Conservation (phyloP, 2,113 vertebrate species). For the Hepsetus odoe region DNA sequence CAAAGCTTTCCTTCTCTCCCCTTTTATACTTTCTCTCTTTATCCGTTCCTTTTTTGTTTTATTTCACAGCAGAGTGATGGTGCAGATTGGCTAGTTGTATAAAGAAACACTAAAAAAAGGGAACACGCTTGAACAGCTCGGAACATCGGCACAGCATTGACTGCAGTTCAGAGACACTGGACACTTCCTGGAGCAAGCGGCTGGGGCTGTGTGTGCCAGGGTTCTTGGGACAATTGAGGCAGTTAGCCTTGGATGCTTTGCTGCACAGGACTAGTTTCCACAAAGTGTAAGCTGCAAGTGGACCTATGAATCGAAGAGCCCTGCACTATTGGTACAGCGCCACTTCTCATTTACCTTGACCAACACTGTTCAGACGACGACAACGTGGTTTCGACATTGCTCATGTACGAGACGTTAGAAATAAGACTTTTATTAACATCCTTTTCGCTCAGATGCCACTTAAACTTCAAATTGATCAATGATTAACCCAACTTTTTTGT, state of each 20-base stretch:
- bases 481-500: not conserved
- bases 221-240: constrained; percentile 36
- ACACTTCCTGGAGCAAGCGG: constrained; percentile 38
- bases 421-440: constrained; percentile 37
- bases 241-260: not conserved
- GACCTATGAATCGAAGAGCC: constrained; percentile 5
- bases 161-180: constrained; percentile 8
- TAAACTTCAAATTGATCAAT: not conserved
- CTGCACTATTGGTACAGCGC: constrained; percentile 18
- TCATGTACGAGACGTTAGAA: constrained; percentile 2
- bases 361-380: constrained; percentile 5
- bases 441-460: not conserved
- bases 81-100: constrained; percentile 19
- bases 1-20: constrained; percentile 30
- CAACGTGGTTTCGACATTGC: not conserved
- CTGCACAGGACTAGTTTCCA: constrained; percentile 23
- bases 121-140: constrained; percentile 33
- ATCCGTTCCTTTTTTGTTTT: constrained; percentile 36
- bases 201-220: constrained; percentile 30
- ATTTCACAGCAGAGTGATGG: constrained; percentile 33
- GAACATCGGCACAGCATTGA: constrained; percentile 25
- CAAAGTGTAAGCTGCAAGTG: not conserved
- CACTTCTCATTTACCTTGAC: constrained; percentile 13
- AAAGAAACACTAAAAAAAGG: constrained; percentile 21
- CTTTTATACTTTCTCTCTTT: not conserved